Evolutionary conservation across 2,113 vertebrate genomes (phyloP).

Genomic region (Strigops habroptila): DNA sequence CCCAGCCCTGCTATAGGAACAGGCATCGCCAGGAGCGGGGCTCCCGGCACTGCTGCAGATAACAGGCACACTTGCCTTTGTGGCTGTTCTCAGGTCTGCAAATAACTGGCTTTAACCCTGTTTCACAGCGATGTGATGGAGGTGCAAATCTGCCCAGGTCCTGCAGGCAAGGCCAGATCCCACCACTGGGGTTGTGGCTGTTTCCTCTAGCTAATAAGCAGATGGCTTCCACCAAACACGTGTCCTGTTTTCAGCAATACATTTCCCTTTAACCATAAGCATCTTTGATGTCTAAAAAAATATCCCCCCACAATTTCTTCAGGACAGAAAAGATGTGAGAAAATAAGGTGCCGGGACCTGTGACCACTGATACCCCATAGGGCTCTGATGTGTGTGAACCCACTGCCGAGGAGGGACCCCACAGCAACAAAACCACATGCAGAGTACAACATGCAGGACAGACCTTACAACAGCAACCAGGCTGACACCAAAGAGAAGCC

Average conservation of each 20-base stretch:
- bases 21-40: neutral
- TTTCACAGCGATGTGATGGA: neutral
- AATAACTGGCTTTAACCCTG: neutral
- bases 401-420: neutral
- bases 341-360: neutral
- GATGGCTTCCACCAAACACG: neutral
- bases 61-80: neutral
- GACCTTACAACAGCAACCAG: neutral
- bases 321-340: neutral
- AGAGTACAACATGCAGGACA: neutral
- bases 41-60: neutral
- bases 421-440: neutral
- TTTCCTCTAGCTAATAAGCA: neutral
- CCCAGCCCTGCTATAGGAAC: neutral
- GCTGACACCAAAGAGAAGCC: neutral
- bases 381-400: neutral
- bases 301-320: neutral
- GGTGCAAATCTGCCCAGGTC: neutral
- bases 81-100: neutral
- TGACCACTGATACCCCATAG: rapidly evolving
- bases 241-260: neutral
- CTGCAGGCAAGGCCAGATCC: neutral
- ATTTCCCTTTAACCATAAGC: neutral
- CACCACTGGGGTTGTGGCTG: neutral
- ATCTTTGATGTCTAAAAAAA: neutral